A percentile compares a stretch with the other conserved stretches of the same genome.
phyloP scores from a whole-genome alignment of 2,113 vertebrate species.

The Tenebrosternarchus preto region DNA sequence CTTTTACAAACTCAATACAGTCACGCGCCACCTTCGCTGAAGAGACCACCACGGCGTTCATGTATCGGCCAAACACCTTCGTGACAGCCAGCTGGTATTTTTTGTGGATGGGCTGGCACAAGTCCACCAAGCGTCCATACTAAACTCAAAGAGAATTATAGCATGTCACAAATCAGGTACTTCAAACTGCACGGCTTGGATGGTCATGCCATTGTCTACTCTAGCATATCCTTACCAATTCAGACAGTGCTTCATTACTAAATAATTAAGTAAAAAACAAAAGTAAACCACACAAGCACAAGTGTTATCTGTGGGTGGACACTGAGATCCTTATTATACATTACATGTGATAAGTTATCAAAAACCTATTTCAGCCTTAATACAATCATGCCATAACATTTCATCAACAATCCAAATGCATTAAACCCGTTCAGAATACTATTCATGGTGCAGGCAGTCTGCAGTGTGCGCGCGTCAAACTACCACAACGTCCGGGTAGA shows the following conservation, averaged over 20 bases:
- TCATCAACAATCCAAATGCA: not conserved
- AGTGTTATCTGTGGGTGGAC: no score
- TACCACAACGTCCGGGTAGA: conserved; percentile 87
- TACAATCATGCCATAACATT: not conserved
- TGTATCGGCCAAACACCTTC: conserved; percentile 86
- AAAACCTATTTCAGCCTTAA: no score
- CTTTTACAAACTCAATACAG: conserved; percentile 87
- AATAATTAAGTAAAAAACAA: no score
- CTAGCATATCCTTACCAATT: no score
- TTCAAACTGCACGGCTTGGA: no score
- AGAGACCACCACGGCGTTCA: conserved; percentile 88
- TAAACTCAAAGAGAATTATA: conserved; percentile 55
- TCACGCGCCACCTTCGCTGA: conserved; percentile 85
- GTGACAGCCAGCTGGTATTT: conserved; percentile 94
- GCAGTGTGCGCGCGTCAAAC: not conserved
- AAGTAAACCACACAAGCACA: no score
- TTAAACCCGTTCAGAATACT: not conserved
- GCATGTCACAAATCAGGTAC: no score
- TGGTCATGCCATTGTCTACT: no score
- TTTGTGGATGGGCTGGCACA: conserved; percentile 93
- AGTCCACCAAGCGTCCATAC: conserved; percentile 88
- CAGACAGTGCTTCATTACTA: no score
- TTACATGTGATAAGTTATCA: no score
- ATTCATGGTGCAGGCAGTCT: not conserved
- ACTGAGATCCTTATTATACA: no score